These are phyloP conservation scores for Aerospiza tachiro DNA, from an alignment of 2,797 vertebrate species.

Conservation along the genomic window DNA sequence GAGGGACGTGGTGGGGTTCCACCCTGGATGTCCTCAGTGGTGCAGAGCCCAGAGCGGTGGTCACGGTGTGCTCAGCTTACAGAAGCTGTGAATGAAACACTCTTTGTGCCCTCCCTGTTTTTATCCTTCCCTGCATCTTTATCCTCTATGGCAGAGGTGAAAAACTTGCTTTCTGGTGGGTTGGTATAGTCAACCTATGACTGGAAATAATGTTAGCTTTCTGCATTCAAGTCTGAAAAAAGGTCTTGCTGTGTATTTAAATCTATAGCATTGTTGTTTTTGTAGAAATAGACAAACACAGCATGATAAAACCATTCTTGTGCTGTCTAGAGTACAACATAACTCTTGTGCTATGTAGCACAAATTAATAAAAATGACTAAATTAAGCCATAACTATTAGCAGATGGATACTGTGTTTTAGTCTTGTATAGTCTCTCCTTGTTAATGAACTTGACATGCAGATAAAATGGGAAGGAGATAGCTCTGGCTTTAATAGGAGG, in stretches of 20 bases:
- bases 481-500: not conserved
- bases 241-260: not conserved
- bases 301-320: not conserved
- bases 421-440: not conserved
- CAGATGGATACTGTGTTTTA: conserved; percentile 15
- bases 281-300: not conserved
- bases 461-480: not conserved
- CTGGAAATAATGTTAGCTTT: not conserved
- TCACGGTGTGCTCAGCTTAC: not conserved
- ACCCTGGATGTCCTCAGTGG: not conserved
- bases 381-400: not conserved
- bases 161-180: not conserved
- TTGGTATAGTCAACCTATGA: not conserved
- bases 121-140: not conserved
- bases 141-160: not conserved
- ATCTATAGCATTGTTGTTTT: not conserved
- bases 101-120: not conserved
- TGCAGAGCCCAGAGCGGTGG: not conserved
- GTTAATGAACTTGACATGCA: conserved; percentile 2
- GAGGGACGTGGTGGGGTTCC: accelerated
- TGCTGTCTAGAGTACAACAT: not conserved
- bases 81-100: not conserved
- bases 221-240: not conserved
- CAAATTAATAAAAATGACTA: not conserved
- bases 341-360: not conserved